These are phyloP conservation scores for Drosophila malerkotliana DNA, from an alignment of 1,140 invertebrate species.

Conservation along the genomic window DNA sequence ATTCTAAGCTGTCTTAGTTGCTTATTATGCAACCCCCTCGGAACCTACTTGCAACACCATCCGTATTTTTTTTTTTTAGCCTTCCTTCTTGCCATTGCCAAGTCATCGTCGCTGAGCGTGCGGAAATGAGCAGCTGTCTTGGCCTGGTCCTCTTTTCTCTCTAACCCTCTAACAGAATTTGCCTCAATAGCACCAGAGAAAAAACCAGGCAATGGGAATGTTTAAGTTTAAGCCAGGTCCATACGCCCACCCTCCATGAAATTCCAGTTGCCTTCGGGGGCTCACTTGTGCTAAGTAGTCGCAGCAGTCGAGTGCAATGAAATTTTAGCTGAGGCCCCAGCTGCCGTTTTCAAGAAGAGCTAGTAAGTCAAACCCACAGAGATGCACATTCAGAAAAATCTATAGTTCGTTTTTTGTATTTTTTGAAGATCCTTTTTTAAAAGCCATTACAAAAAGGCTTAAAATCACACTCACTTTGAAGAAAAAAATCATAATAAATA, in stretches of 20 bases:
- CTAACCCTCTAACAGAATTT: constrained; percentile 15
- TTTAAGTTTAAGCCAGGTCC: constrained; percentile 64
- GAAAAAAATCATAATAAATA: not conserved
- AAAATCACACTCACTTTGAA: not conserved
- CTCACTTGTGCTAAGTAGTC: constrained; percentile 79
- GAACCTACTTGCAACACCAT: constrained; percentile 4
- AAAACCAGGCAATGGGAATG: constrained; percentile 12
- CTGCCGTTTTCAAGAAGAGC: constrained; percentile 48
- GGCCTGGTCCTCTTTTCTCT: constrained; percentile 23
- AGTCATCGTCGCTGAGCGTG: constrained; percentile 72
- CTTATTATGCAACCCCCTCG: constrained; percentile 66
- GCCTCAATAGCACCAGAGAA: constrained; percentile 23
- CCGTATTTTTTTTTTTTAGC: not conserved
- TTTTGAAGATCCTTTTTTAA: not conserved
- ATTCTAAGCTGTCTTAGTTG: constrained; percentile 79
- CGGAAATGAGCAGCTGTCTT: constrained; percentile 81
- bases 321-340: constrained; percentile 67
- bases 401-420: not conserved
- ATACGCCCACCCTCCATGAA: constrained; percentile 7
- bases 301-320: constrained; percentile 77
- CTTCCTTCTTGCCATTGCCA: constrained; percentile 37
- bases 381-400: constrained; percentile 3
- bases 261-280: constrained; percentile 55
- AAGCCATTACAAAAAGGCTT: too few relatives aligned
- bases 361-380: constrained; percentile 70